These are phyloP conservation scores for Bursaphelenchus mucronatus DNA, from an alignment of 1,140 invertebrate species.

Conservation along the genomic window DNA sequence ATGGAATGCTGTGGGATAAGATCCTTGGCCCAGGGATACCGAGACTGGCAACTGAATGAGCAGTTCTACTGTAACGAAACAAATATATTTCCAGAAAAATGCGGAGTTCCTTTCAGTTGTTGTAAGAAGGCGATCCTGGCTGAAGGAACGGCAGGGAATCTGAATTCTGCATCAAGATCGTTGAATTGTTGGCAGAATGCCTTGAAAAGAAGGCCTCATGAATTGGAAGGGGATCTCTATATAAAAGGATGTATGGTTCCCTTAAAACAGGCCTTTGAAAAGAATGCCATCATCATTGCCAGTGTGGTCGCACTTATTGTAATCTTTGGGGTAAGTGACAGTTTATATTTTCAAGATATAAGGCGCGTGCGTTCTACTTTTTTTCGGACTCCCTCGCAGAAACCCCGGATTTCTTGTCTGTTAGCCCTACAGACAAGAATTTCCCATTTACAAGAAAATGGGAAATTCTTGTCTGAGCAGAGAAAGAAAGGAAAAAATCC, in stretches of 20 bases:
- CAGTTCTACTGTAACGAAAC: conserved; percentile 55
- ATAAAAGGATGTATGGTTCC: conserved; percentile 55
- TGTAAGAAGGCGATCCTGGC: conserved; percentile 52
- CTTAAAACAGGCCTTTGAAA: conserved; percentile 50
- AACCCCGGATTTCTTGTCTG: no score
- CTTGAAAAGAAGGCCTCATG: conserved; percentile 53
- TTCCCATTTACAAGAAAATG: no score
- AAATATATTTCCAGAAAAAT: conserved; percentile 52
- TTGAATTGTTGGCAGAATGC: conserved; percentile 60
- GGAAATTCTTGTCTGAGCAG: no score
- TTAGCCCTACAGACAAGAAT: no score
- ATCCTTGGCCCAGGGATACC: conserved; percentile 51
- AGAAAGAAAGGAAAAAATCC: no score
- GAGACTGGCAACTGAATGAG: conserved; percentile 59
- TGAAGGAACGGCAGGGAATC: conserved; percentile 42
- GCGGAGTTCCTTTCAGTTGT: conserved; percentile 59
- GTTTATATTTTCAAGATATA: not conserved
- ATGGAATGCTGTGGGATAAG: conserved; percentile 59
- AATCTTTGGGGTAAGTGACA: conserved; percentile 53
- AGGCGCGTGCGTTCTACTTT: conserved; percentile 16
- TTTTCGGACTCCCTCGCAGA: no score
- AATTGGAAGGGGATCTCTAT: conserved; percentile 54
- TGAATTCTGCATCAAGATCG: conserved; percentile 57
- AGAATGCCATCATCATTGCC: conserved; percentile 55
- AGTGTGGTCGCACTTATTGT: conserved; percentile 50